Percentiles rank a stretch among this genome's conserved stretches.
These are phyloP conservation scores for Enteromius viviparus DNA, from an alignment of 2,797 vertebrate species.

Conservation along the genomic window DNA sequence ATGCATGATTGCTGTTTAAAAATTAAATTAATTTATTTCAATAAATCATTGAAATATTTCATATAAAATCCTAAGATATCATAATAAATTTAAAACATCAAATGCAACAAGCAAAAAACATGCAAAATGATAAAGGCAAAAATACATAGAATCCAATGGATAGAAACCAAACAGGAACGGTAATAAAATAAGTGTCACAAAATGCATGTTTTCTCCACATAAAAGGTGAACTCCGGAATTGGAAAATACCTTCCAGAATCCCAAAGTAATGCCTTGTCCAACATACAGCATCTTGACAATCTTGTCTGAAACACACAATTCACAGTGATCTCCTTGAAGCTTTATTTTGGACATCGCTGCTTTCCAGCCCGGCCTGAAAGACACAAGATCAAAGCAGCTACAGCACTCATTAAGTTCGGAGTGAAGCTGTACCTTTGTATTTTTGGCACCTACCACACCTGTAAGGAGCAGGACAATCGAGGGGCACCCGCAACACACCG, in stretches of 20 bases:
- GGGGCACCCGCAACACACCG: conserved; percentile 78
- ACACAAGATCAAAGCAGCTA: not conserved
- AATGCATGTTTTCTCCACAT: not conserved
- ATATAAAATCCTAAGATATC: too few relatives aligned
- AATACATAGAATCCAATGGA: not conserved
- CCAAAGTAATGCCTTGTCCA: conserved; percentile 80
- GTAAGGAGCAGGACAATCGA: conserved; percentile 65
- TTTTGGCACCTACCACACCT: conserved; percentile 70
- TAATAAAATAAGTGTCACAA: not conserved
- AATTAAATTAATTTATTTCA: not conserved
- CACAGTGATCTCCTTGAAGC: conserved; percentile 64
- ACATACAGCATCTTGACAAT: conserved; percentile 79
- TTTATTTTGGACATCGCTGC: conserved; percentile 81
- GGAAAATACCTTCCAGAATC: conserved; percentile 85
- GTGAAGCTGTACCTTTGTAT: not conserved
- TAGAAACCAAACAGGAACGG: not conserved
- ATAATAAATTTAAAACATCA: not conserved
- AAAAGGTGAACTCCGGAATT: not conserved
- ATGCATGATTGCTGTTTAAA: not conserved
- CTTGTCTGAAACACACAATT: conserved; percentile 76
- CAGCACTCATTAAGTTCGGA: not conserved
- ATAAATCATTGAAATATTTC: too few relatives aligned
- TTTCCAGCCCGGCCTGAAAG: conserved; percentile 75
- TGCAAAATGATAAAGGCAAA: not conserved
- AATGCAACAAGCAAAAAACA: not conserved